Percentiles rank a stretch among this genome's conserved stretches.
Conservation (phyloP, 2,797 vertebrate genomes). For the Geranospiza caerulescens region DNA sequence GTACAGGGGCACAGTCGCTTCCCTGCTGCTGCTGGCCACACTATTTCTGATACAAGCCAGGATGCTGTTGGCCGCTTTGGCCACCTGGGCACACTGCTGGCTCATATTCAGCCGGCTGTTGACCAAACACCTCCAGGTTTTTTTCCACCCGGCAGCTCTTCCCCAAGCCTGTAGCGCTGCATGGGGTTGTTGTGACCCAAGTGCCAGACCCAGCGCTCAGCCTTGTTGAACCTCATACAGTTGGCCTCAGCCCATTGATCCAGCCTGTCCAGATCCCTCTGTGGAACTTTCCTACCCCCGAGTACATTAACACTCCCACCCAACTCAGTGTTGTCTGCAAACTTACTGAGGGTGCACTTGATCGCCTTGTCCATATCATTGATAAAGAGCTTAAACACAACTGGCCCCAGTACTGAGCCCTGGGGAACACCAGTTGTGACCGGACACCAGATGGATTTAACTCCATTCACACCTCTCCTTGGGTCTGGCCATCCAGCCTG, state of each 20-base stretch:
- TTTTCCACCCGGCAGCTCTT: neutral
- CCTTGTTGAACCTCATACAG: neutral
- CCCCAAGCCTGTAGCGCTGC: neutral
- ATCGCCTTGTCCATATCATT: neutral
- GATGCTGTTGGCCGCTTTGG: neutral
- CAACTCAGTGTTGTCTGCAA: neutral
- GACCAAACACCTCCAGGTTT: neutral
- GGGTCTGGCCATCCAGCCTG: neutral
- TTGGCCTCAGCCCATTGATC: neutral
- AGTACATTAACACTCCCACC: neutral
- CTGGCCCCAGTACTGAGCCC: too few relatives aligned
- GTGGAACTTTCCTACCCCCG: neutral
- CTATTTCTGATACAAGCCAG: neutral
- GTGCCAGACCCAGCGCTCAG: neutral
- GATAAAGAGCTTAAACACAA: neutral
- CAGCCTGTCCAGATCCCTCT: neutral
- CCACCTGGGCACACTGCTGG: neutral
- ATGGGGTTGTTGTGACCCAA: too few relatives aligned
- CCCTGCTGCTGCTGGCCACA: neutral
- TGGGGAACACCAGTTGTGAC: neutral
- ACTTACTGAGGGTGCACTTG: neutral
- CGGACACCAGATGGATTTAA: neutral
- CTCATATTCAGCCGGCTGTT: neutral
- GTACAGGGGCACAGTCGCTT: neutral
- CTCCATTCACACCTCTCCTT: neutral